Percentiles rank a stretch among this genome's conserved stretches.
Evolutionary conservation across 2,797 vertebrate species (phyloP).

Genomic region (Selene dorsalis): DNA sequence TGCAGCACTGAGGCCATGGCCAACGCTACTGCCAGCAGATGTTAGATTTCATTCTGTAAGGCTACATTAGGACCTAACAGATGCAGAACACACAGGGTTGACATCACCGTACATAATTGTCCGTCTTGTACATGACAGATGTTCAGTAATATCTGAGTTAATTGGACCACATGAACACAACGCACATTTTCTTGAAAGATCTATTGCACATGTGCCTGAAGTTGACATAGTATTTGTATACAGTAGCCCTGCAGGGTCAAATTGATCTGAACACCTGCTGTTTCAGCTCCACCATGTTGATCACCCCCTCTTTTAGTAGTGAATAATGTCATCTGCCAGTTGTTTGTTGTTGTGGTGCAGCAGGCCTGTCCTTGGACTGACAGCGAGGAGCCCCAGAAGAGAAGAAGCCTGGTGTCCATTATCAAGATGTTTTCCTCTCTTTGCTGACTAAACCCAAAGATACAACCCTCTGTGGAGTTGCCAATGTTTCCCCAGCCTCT

Average conservation of each 20-base stretch:
- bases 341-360: conserved; percentile 23
- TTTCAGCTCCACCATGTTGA: conserved; percentile 7
- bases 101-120: conserved; percentile 66
- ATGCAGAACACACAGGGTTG: conserved; percentile 66
- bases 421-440: conserved; percentile 56
- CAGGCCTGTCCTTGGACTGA: conserved; percentile 28
- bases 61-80: conserved; percentile 63
- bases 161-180: conserved; percentile 64
- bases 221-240: conserved; percentile 23
- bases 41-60: conserved; percentile 61
- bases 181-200: conserved; percentile 18
- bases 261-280: conserved; percentile 24
- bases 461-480: conserved; percentile 41
- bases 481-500: conserved; percentile 37
- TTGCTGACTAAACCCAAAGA: conserved; percentile 56
- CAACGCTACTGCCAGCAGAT: conserved; percentile 62
- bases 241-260: conserved; percentile 21
- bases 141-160: conserved; percentile 68
- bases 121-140: conserved; percentile 71
- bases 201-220: conserved; percentile 16
- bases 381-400: conserved; percentile 40
- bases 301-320: neutral
- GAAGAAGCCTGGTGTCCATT: conserved; percentile 37
- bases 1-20: conserved; percentile 23
- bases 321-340: conserved; percentile 15